phyloP scores from a whole-genome alignment of 2,113 vertebrate species.

The Polypterus senegalus region DNA sequence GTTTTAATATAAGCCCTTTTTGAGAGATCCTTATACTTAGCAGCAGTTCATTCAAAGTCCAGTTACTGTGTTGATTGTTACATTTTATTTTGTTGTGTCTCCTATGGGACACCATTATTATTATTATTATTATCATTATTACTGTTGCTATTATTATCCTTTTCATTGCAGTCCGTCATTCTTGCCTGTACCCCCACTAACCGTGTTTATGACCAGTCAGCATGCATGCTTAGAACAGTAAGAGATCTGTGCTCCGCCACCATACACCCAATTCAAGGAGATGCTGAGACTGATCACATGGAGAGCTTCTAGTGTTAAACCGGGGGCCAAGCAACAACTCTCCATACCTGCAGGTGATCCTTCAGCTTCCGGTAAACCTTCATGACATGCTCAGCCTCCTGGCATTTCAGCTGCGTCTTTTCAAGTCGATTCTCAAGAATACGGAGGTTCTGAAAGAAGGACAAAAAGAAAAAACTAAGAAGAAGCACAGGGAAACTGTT shows the following conservation, averaged over 20 bases:
- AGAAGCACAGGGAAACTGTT: too few relatives aligned
- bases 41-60: too few relatives aligned
- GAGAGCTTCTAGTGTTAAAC: background rate
- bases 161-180: background rate
- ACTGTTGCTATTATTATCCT: too few relatives aligned
- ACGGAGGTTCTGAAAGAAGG: constrained; percentile 43
- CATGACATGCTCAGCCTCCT: constrained; percentile 56
- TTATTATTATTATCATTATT: too few relatives aligned
- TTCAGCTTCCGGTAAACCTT: constrained; percentile 59
- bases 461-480: background rate
- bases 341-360: constrained; percentile 56
- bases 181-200: rapidly evolving
- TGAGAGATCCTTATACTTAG: too few relatives aligned
- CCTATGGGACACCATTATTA: too few relatives aligned
- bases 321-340: background rate
- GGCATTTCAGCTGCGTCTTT: constrained; percentile 62
- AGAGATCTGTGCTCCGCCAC: background rate
- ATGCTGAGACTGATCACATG: too few relatives aligned
- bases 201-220: background rate
- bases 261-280: background rate
- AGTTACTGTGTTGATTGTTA: too few relatives aligned
- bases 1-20: too few relatives aligned
- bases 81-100: too few relatives aligned
- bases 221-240: background rate
- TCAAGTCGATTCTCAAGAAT: constrained; percentile 68